phyloP scores from a whole-genome alignment of 2,888 invertebrate species.

The Nephrotoma guestfalica region DNA sequence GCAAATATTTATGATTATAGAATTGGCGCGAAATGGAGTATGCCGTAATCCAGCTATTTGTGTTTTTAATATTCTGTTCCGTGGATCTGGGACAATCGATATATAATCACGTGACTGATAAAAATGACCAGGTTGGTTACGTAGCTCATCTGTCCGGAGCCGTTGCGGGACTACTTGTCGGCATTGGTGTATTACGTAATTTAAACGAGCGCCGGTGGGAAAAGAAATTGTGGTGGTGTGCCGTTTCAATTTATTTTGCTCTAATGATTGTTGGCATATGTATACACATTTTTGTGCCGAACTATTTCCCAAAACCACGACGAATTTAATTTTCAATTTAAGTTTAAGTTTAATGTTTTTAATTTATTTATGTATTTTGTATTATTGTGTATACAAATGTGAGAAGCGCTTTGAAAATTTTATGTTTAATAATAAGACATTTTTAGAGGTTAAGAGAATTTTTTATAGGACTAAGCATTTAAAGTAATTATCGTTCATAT shows the following conservation, averaged over 20 bases:
- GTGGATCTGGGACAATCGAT: constrained; percentile 84
- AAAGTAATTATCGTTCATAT: background rate
- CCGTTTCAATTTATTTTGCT: constrained; percentile 50
- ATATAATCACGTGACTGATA: constrained; percentile 63
- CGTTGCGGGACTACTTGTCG: constrained; percentile 66
- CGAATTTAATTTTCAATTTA: background rate
- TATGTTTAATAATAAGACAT: background rate
- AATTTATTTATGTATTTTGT: background rate
- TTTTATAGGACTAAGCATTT: background rate
- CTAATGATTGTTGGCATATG: constrained; percentile 61
- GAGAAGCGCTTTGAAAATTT: background rate
- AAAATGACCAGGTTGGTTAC: constrained; percentile 73
- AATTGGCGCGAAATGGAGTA: constrained; percentile 99
- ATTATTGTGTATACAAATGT: background rate
- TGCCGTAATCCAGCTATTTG: constrained; percentile 66
- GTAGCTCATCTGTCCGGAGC: constrained; percentile 90
- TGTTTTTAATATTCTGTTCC: constrained; percentile 65
- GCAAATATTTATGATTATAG: constrained; percentile 31
- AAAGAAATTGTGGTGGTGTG: constrained; percentile 66
- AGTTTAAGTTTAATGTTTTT: background rate
- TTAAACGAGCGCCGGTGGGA: constrained; percentile 69
- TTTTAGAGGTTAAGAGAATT: background rate
- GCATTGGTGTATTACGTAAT: constrained; percentile 69
- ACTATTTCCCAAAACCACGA: constrained; percentile 32
- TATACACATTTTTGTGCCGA: constrained; percentile 53